Conservation (phyloP, 2,797 vertebrate species). For the Karalla daura region DNA sequence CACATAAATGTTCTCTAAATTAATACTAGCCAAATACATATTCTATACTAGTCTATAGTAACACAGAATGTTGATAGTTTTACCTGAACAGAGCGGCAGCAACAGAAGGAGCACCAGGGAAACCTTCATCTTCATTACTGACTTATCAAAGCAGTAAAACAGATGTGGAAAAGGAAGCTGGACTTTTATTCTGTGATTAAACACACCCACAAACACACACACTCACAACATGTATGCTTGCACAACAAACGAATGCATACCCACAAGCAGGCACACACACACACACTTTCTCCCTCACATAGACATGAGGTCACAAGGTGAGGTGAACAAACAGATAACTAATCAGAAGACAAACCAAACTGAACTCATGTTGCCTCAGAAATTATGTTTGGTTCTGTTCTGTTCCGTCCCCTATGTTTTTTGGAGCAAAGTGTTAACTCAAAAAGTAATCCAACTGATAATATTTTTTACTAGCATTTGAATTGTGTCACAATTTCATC, state of each 20-base stretch:
- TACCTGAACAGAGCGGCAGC: slow-evolving; percentile 52
- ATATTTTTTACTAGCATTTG: too few relatives aligned
- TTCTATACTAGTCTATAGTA: neutral
- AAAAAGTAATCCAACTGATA: too few relatives aligned
- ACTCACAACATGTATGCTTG: too few relatives aligned
- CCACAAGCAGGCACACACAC: slow-evolving; percentile 10
- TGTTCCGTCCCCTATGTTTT: too few relatives aligned
- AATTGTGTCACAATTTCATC: too few relatives aligned
- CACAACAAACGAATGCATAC: too few relatives aligned
- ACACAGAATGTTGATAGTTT: neutral
- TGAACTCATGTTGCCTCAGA: neutral
- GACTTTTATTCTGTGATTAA: slow-evolving; percentile 24
- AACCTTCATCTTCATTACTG: slow-evolving; percentile 55
- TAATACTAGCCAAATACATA: neutral
- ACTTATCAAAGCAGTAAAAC: neutral
- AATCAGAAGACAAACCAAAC: slow-evolving; percentile 13
- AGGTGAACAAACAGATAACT: neutral
- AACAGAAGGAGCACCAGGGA: slow-evolving; percentile 51
- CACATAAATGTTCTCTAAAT: too few relatives aligned
- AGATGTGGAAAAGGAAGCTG: neutral
- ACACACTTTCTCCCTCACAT: too few relatives aligned
- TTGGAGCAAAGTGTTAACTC: too few relatives aligned
- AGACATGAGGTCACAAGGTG: too few relatives aligned
- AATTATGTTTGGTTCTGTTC: neutral
- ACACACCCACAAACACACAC: slow-evolving; percentile 7